These are phyloP conservation scores for Lanius ludovicianus DNA, from an alignment of 2,113 vertebrate genomes.

Conservation along the genomic window DNA sequence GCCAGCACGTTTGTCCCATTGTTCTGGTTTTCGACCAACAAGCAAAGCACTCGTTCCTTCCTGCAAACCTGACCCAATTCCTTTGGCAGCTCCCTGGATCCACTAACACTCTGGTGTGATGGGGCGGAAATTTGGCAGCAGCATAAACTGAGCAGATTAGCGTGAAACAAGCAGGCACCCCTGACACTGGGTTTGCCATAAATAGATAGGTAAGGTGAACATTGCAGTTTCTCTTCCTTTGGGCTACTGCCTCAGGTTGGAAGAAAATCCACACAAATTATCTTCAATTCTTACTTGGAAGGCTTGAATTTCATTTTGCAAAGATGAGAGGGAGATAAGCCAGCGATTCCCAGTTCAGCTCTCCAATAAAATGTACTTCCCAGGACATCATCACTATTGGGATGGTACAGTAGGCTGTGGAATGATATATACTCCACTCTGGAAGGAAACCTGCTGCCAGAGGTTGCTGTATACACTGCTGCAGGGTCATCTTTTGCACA, in stretches of 20 bases:
- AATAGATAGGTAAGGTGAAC: not conserved
- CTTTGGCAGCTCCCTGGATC: not conserved
- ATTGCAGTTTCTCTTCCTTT: not conserved
- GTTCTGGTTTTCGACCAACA: not conserved
- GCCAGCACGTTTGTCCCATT: not conserved
- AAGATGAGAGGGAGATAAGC: not conserved
- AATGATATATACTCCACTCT: not conserved
- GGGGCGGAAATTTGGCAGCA: not conserved
- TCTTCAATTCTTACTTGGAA: not conserved
- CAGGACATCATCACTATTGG: not conserved
- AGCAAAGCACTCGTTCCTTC: not conserved
- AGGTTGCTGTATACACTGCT: not conserved
- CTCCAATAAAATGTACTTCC: not conserved
- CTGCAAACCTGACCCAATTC: slow-evolving; percentile 29
- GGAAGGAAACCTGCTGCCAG: not conserved
- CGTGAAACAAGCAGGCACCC: not conserved
- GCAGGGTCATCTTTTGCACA: not conserved
- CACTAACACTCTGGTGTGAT: not conserved
- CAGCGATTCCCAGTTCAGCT: not conserved
- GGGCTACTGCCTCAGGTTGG: not conserved
- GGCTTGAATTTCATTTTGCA: not conserved
- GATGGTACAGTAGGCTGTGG: not conserved
- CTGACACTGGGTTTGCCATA: not conserved
- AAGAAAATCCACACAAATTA: not conserved
- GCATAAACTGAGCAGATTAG: not conserved